These are phyloP conservation scores for Hephaestus fuliginosus DNA, from an alignment of 2,797 vertebrate species.

Conservation along the genomic window DNA sequence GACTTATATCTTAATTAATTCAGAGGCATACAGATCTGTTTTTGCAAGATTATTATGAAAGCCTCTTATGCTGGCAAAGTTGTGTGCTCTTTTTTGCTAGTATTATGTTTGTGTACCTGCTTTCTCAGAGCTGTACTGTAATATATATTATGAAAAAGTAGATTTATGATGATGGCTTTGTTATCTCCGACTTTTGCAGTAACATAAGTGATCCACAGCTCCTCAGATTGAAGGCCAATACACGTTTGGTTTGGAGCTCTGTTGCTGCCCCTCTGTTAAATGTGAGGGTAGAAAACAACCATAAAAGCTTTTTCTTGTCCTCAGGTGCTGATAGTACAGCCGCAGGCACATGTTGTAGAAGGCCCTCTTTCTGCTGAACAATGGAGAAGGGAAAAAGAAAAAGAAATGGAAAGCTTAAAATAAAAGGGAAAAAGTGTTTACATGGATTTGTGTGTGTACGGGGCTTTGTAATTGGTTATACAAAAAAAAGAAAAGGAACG, in stretches of 20 bases:
- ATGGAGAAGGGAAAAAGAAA: background rate
- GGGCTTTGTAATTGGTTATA: background rate
- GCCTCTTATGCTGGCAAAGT: background rate
- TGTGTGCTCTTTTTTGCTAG: background rate
- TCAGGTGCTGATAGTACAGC: constrained; percentile 21
- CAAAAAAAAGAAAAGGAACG: background rate
- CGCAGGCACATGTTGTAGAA: background rate
- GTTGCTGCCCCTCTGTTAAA: constrained; percentile 22
- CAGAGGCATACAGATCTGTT: constrained; percentile 15
- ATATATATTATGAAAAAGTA: background rate
- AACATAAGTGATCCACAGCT: background rate
- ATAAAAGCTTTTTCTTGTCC: constrained; percentile 32
- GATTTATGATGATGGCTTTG: background rate
- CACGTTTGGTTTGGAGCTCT: background rate
- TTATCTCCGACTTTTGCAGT: background rate
- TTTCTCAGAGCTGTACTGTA: background rate
- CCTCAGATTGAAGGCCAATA: constrained; percentile 3
- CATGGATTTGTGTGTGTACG: background rate
- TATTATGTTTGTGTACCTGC: background rate
- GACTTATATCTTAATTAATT: constrained; percentile 10
- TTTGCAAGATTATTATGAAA: constrained; percentile 8
- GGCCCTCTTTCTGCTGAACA: constrained; percentile 5
- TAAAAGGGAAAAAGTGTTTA: background rate
- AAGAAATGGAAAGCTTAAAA: constrained; percentile 1
- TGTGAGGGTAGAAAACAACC: constrained; percentile 11